phyloP scores from a whole-genome alignment of 2,113 vertebrate species.

The Campylorhamphus procurvoides region DNA sequence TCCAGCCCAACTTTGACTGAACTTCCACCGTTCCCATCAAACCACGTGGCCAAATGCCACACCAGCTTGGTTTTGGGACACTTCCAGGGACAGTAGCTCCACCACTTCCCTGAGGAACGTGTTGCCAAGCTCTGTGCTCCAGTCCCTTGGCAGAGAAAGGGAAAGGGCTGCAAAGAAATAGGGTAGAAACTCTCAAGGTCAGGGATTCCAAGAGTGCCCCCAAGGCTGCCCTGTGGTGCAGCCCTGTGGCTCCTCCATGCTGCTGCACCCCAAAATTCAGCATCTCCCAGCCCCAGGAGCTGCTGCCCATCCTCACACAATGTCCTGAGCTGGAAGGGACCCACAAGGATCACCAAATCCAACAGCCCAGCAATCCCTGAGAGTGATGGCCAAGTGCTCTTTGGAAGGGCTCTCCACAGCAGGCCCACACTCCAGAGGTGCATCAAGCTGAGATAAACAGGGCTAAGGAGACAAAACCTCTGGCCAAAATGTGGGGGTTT shows the following conservation, averaged over 20 bases:
- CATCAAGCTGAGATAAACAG: background rate
- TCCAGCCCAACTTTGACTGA: background rate
- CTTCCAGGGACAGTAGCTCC: background rate
- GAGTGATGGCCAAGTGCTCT: background rate
- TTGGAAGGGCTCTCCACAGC: background rate
- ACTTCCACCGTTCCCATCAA: background rate
- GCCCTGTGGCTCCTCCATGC: fast-evolving
- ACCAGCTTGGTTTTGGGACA: background rate
- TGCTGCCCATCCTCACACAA: background rate
- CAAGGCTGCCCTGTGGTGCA: background rate
- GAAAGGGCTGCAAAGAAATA: background rate
- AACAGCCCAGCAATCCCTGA: background rate
- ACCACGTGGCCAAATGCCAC: background rate
- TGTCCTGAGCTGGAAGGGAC: background rate
- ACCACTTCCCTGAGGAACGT: background rate
- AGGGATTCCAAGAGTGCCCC: background rate
- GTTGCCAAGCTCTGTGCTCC: background rate
- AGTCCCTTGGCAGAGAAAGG: background rate
- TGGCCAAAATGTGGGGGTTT: background rate
- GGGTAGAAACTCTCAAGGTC: too few relatives aligned
- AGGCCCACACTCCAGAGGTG: fast-evolving
- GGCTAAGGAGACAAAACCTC: background rate
- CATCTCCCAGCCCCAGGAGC: background rate
- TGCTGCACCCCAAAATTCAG: background rate
- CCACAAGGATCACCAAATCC: background rate